phyloP scores from a whole-genome alignment of 2,797 vertebrate species.

The Pteropus rufus region DNA sequence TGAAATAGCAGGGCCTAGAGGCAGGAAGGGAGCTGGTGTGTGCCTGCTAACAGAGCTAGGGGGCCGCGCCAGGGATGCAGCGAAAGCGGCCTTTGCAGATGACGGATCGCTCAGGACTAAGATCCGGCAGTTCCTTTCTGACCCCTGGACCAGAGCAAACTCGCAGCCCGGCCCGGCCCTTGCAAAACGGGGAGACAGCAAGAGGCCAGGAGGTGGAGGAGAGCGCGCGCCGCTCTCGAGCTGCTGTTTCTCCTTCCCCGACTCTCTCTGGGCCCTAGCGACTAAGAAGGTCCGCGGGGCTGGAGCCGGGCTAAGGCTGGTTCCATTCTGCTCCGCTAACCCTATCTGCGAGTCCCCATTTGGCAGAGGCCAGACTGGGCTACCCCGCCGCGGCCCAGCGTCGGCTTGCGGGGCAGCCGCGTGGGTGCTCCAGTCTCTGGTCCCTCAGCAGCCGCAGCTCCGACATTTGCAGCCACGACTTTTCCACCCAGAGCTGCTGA shows the following conservation, averaged over 20 bases:
- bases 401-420: not conserved
- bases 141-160: not conserved
- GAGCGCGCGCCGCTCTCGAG: not conserved
- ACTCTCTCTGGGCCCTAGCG: not conserved
- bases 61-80: not conserved
- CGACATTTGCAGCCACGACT: not conserved
- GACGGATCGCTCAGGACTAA: not conserved
- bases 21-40: not conserved
- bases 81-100: not conserved
- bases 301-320: too few relatives aligned
- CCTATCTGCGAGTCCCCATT: not conserved
- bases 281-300: not conserved
- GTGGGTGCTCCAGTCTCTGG: not conserved
- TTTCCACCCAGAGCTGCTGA: not conserved
- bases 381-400: not conserved
- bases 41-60: not conserved
- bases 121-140: not conserved
- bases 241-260: not conserved
- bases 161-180: fast-evolving
- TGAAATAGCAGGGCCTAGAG: not conserved
- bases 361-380: not conserved
- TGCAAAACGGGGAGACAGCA: fast-evolving
- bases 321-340: not conserved
- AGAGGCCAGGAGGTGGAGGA: not conserved
- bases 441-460: not conserved